Base-by-base conservation (phyloP, 2,797 vertebrate genomes). In the Eurystomus glaucurus region DNA sequence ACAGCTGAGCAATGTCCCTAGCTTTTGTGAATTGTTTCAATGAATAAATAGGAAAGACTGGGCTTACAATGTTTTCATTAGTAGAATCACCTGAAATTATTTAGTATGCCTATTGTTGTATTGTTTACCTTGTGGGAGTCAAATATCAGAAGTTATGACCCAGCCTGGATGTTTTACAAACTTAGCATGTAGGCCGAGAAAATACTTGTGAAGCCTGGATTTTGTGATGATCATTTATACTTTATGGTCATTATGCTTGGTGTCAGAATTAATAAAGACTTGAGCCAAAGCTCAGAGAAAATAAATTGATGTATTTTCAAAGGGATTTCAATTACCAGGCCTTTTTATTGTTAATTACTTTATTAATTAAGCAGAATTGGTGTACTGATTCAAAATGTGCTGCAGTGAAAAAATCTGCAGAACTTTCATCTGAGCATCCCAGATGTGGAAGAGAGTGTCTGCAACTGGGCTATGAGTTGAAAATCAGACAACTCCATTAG, bases 321-420 rank as follows among this genome's bases (percentile, higher is more conserved):
- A 90, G 79, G 64, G 79, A 94, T 95, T 96, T 95, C 87, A 91
- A 75, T 97, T 97, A 94, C 71, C 66, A 60, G 29, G 61, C 52
- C 41, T 90, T 95, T 93, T 95, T 85, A 83, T 95, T 95, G 93
- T 93, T 90, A 93, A 80, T 96, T 94, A 86, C 93, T 97, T 98
- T 97, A 97, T 98, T 98, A 98, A 97, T 96, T 97, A 93, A 88
- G 37, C 70, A 91, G 85, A 96, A 94, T 94, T 86, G 68, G 55
- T 81, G 58, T 57, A 55, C 21, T 78, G 58, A 85, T 96, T 96
- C 29, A 19, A 94, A 97, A 88, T 71, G 55, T 33, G 22, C 39
- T 51, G 39, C 87, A 81, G 43, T 76, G 74, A 89, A 88, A 79
- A 88, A 81, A 57, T 37, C 82, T 58, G 26, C 14, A 31, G 90